Conservation (phyloP, 2,113 vertebrate genomes). For the Athene noctua region DNA sequence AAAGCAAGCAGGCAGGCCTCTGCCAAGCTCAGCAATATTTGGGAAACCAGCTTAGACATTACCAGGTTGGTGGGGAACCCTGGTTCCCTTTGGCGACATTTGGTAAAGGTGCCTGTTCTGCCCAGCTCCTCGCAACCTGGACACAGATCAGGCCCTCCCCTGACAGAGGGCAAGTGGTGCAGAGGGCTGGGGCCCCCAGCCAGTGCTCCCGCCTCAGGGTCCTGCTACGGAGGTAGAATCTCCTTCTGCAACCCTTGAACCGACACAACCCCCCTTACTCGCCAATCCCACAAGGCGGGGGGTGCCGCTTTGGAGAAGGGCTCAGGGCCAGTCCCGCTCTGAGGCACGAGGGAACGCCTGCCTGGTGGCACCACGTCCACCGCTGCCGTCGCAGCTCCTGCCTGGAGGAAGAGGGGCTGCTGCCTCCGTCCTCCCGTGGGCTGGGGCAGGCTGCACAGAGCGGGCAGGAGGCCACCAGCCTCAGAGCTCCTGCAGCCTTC, state of each 20-base stretch:
- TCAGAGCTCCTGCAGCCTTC: background rate
- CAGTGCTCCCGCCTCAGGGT: background rate
- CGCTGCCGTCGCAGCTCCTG: background rate
- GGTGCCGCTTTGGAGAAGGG: background rate
- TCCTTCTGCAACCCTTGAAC: background rate
- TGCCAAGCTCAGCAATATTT: background rate
- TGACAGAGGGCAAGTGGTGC: background rate
- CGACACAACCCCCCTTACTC: background rate
- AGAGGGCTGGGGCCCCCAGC: background rate
- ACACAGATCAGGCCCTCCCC: background rate
- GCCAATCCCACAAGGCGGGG: background rate
- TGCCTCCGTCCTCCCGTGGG: fast-evolving
- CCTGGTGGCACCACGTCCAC: background rate
- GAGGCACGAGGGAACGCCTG: background rate
- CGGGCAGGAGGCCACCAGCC: background rate
- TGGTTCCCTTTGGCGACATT: conserved; percentile 11
- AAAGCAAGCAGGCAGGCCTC: background rate
- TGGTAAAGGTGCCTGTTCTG: background rate
- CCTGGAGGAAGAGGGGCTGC: background rate
- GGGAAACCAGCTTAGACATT: background rate
- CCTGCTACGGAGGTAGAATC: background rate
- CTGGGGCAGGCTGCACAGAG: background rate
- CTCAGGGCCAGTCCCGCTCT: background rate
- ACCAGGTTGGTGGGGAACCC: background rate
- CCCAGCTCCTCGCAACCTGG: background rate